Conservation (phyloP, 2,888 invertebrate genomes). For the Drosophila prostipennis region DNA sequence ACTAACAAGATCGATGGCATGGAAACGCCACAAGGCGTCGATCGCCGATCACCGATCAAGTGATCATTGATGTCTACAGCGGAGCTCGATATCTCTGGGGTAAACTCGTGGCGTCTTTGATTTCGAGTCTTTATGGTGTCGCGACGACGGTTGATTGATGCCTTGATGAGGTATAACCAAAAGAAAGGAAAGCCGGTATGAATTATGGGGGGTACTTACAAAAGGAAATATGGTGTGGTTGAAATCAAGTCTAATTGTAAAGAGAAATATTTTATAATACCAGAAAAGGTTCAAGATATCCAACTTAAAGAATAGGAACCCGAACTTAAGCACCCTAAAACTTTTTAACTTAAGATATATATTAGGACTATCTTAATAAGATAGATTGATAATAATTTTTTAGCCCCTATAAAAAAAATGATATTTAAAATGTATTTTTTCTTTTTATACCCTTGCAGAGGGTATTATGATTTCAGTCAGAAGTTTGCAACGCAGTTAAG, state of each 20-base stretch:
- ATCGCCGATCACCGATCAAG: slow-evolving; percentile 42
- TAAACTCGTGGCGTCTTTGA: slow-evolving; percentile 7
- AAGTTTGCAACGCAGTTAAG: too few relatives aligned
- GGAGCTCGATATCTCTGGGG: not conserved
- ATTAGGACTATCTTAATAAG: too few relatives aligned
- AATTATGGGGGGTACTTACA: not conserved
- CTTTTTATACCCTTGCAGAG: too few relatives aligned
- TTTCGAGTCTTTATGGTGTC: slow-evolving; percentile 4
- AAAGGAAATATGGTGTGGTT: not conserved
- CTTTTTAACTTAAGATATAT: too few relatives aligned
- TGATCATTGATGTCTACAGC: slow-evolving; percentile 7
- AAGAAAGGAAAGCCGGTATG: not conserved
- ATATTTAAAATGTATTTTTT: too few relatives aligned
- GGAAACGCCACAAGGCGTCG: slow-evolving; percentile 34
- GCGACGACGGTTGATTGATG: slow-evolving; percentile 15
- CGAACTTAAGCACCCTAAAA: too few relatives aligned
- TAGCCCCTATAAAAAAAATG: too few relatives aligned
- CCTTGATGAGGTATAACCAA: slow-evolving; percentile 2
- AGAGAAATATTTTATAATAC: too few relatives aligned
- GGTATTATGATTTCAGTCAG: too few relatives aligned
- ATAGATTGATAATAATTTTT: too few relatives aligned
- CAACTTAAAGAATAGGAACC: too few relatives aligned
- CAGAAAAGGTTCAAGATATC: too few relatives aligned
- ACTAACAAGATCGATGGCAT: slow-evolving; percentile 68
- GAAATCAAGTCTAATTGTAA: not conserved